These are phyloP conservation scores for Tipula vernalis DNA, from an alignment of 2,888 invertebrate genomes.

Conservation along the genomic window DNA sequence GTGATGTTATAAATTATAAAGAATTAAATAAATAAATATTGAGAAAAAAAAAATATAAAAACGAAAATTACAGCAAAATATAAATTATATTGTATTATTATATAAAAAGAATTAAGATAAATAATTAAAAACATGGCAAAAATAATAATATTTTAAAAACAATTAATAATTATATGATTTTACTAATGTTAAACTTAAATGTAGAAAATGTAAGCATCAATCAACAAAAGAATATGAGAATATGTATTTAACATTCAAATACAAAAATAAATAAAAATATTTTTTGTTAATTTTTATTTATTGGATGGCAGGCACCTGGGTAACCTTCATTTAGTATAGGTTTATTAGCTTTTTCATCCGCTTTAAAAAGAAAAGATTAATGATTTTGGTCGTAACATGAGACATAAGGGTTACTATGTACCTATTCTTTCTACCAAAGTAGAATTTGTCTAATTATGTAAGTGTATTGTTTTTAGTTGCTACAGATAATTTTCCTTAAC, in stretches of 20 bases:
- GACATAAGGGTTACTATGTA: too few species aligned
- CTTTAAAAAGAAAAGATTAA: too few species aligned
- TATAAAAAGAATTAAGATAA: not conserved
- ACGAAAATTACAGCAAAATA: not conserved
- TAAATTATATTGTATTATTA: not conserved
- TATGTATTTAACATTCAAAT: not conserved
- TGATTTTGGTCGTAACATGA: too few species aligned
- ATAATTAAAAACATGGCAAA: not conserved
- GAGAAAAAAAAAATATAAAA: not conserved
- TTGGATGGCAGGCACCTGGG: too few species aligned
- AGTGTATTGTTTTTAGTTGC: too few species aligned
- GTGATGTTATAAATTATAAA: not conserved
- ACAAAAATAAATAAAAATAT: not conserved
- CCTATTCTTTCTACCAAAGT: too few species aligned
- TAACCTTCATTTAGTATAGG: too few species aligned
- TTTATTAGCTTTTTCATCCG: too few species aligned
- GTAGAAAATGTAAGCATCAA: not conserved
- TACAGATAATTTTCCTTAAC: too few species aligned
- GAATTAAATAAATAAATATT: not conserved
- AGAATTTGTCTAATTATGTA: too few species aligned
- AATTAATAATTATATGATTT: not conserved
- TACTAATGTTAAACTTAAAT: not conserved
- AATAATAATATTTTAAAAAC: not conserved
- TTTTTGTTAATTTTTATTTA: not conserved
- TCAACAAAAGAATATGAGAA: not conserved